phyloP scores from a whole-genome alignment of 2,113 vertebrate genomes.

The Furnarius figulus region DNA sequence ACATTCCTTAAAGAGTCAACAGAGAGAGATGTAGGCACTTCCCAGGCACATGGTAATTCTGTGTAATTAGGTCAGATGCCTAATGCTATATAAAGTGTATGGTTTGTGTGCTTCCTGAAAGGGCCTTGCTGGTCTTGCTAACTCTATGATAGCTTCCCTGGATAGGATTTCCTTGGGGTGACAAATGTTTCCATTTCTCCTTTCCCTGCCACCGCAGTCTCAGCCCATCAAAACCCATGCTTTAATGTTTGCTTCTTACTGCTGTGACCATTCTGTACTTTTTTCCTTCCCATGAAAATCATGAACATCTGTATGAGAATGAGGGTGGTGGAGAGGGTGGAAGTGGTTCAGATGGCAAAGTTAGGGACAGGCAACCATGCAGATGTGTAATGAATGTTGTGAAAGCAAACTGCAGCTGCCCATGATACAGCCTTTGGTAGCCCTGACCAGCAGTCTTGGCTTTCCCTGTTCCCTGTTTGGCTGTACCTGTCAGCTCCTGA shows the following conservation, averaged over 20 bases:
- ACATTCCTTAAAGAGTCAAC: background rate
- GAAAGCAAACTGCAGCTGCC: background rate
- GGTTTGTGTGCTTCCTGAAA: background rate
- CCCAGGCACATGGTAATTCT: background rate
- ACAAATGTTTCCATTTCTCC: background rate
- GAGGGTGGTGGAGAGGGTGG: background rate
- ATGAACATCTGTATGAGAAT: background rate
- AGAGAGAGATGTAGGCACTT: background rate
- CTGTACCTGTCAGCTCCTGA: background rate
- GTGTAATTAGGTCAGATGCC: background rate
- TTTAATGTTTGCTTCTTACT: background rate
- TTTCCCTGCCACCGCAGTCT: background rate
- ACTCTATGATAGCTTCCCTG: background rate
- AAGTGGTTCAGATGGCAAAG: background rate
- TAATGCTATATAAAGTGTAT: background rate
- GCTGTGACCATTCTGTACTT: background rate
- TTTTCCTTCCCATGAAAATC: background rate
- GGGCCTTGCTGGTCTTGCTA: background rate
- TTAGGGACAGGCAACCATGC: background rate
- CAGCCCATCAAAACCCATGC: fast-evolving
- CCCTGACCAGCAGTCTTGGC: background rate
- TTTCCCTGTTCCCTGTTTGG: background rate
- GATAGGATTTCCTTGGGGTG: background rate
- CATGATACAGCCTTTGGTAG: background rate
- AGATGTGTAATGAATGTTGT: background rate